Evolutionary conservation across 2,888 invertebrate species (phyloP).

Genomic region (Drosophila acutilabella): DNA sequence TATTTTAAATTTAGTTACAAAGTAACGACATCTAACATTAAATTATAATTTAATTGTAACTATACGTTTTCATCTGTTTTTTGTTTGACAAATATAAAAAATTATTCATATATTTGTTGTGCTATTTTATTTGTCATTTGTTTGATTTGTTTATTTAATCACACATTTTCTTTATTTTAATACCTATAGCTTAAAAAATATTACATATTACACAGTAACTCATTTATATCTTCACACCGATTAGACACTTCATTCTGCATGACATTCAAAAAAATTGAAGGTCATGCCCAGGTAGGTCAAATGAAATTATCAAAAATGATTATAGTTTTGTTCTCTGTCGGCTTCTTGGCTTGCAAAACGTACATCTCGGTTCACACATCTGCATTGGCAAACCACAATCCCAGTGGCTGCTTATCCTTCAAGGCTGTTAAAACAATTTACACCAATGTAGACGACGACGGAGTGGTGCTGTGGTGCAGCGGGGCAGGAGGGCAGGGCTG

Average conservation of each 20-base stretch:
- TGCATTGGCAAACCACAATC: constrained; percentile 49
- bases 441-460: constrained; percentile 56
- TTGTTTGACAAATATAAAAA: too few species aligned
- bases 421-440: constrained; percentile 79
- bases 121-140: too few species aligned
- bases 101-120: too few species aligned
- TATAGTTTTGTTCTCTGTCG: constrained; percentile 7
- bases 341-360: constrained; percentile 24
- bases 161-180: too few species aligned
- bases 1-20: too few species aligned
- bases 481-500: not conserved
- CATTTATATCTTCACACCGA: not conserved
- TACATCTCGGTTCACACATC: constrained; percentile 54
- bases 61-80: too few species aligned
- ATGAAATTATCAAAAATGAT: constrained; percentile 14
- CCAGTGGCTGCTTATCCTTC: constrained; percentile 72
- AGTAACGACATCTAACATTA: too few species aligned
- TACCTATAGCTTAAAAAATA: too few species aligned
- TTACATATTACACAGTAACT: too few species aligned
- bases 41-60: too few species aligned
- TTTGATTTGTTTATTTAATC: too few species aligned
- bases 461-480: constrained; percentile 26
- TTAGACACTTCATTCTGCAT: not conserved
- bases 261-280: constrained; percentile 3
- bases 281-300: constrained; percentile 17